A percentile compares a stretch with the other conserved stretches of the same genome.
Evolutionary conservation across 2,113 vertebrate species (phyloP).

Genomic region (Mustela nigripes): DNA sequence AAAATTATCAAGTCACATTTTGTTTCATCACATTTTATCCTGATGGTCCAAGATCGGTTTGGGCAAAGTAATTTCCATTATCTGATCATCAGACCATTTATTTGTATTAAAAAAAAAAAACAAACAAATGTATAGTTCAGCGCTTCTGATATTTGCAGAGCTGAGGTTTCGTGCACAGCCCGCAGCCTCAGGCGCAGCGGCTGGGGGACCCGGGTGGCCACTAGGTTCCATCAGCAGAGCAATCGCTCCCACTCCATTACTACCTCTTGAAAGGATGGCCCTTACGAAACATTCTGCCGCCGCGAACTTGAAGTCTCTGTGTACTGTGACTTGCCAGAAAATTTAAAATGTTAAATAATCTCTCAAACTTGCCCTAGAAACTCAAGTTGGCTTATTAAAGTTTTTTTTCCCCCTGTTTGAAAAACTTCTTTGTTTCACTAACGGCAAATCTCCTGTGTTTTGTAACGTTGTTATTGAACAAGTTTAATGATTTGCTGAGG

Average conservation of each 20-base stretch:
- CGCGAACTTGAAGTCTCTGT: constrained; percentile 41
- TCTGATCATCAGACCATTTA: constrained; percentile 76
- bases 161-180: neutral
- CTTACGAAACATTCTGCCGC: constrained; percentile 65
- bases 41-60: constrained; percentile 81
- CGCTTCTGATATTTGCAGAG: constrained; percentile 61
- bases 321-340: constrained; percentile 51
- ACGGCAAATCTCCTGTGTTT: constrained; percentile 89
- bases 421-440: constrained; percentile 89
- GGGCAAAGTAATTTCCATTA: constrained; percentile 83
- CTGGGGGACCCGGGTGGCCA: neutral
- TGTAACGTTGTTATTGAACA: constrained; percentile 91
- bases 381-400: constrained; percentile 86
- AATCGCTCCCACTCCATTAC: neutral
- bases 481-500: constrained; percentile 92
- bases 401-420: constrained; percentile 65
- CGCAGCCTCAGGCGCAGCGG: neutral
- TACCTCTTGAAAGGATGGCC: neutral
- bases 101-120: constrained; percentile 72
- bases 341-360: constrained; percentile 85
- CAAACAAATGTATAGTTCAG: constrained; percentile 37
- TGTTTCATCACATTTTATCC: constrained; percentile 83
- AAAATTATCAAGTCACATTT: constrained; percentile 87
- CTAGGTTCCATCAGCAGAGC: constrained; percentile 41
- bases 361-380: constrained; percentile 85